Conservation (phyloP, 2,888 invertebrate genomes). For the Pandemis corylana region DNA sequence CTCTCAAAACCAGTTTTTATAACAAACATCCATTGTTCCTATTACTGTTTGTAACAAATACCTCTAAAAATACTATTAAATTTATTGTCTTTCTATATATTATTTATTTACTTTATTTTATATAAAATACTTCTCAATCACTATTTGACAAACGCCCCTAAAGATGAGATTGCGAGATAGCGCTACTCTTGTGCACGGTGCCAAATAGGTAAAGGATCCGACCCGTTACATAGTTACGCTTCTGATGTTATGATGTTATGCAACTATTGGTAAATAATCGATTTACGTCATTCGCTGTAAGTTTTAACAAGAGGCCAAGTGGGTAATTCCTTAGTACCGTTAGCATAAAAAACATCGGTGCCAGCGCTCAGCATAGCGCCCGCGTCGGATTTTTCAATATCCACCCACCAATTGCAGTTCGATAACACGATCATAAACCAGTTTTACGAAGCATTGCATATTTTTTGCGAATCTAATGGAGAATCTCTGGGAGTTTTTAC, state of each 20-base stretch:
- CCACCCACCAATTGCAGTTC: slow-evolving; percentile 47
- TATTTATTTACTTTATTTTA: no score
- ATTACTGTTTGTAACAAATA: no score
- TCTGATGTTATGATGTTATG: background rate
- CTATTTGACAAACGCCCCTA: no score
- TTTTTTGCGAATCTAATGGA: slow-evolving; percentile 46
- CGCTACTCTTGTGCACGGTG: no score
- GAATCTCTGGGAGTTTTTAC: slow-evolving; percentile 42
- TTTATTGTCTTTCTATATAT: no score
- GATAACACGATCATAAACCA: slow-evolving; percentile 64
- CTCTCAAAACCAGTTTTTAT: no score
- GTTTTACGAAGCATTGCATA: slow-evolving; percentile 53
- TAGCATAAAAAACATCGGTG: slow-evolving; percentile 66
- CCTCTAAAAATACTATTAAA: no score
- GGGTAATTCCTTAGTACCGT: slow-evolving; percentile 74
- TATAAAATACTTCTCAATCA: no score
- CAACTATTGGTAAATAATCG: background rate
- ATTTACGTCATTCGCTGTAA: slow-evolving; percentile 49
- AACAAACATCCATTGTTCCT: no score
- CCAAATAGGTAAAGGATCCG: no score
- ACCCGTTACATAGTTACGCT: no score
- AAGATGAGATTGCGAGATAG: no score
- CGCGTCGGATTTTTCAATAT: slow-evolving; percentile 44
- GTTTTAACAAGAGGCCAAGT: slow-evolving; percentile 65
- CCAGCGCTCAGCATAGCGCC: slow-evolving; percentile 28